These are phyloP conservation scores for Hedychridium roseum DNA, from an alignment of 2,888 invertebrate species.

Conservation along the genomic window DNA sequence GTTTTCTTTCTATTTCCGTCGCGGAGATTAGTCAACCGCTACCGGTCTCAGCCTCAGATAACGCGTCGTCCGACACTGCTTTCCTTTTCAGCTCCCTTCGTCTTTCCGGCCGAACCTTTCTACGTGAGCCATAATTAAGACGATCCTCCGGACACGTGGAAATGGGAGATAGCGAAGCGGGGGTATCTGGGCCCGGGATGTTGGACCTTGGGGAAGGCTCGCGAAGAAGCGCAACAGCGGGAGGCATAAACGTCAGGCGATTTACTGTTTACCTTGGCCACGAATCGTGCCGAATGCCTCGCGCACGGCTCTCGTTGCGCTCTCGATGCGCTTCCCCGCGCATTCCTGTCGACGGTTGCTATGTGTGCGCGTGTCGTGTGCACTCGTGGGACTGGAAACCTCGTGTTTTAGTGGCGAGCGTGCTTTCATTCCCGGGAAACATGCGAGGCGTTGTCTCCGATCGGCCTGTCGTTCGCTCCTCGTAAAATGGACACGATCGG, in stretches of 20 bases:
- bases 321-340: background rate
- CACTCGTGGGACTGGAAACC: constrained; percentile 15
- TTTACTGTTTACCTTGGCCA: constrained; percentile 7
- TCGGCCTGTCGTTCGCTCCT: constrained; percentile 33
- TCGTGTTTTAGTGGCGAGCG: constrained; percentile 10
- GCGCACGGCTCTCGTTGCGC: background rate
- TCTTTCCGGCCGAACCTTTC: background rate
- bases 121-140: no score
- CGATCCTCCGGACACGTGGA: no score
- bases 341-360: constrained; percentile 10
- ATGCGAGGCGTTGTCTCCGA: constrained; percentile 27
- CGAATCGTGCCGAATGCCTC: constrained; percentile 7
- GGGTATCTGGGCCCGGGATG: no score
- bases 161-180: no score
- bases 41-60: constrained; percentile 20
- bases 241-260: constrained; percentile 3
- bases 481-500: constrained; percentile 31
- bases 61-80: constrained; percentile 28
- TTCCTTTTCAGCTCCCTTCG: constrained; percentile 2
- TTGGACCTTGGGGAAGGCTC: no score
- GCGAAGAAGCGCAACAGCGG: no score
- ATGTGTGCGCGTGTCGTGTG: constrained; percentile 7
- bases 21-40: constrained; percentile 13
- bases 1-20: no score
- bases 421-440: constrained; percentile 11